phyloP scores from a whole-genome alignment of 2,797 vertebrate species.

The Streptopelia turtur region DNA sequence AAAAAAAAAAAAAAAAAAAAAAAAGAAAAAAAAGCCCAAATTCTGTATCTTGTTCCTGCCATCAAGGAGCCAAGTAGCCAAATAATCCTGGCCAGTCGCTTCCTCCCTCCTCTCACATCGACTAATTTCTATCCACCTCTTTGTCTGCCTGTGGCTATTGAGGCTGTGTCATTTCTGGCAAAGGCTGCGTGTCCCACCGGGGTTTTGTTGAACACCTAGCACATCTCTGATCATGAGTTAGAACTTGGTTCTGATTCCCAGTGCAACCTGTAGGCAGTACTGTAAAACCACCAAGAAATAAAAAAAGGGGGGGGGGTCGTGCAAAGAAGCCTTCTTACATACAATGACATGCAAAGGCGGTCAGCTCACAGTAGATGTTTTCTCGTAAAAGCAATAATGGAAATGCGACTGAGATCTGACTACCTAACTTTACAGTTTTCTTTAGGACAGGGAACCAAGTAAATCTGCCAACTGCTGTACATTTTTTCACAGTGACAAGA shows the following conservation, averaged over 20 bases:
- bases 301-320: background rate
- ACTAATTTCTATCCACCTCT: background rate
- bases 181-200: background rate
- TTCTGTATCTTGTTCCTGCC: background rate
- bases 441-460: slow-evolving; percentile 53
- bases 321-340: background rate
- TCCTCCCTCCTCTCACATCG: background rate
- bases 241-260: background rate
- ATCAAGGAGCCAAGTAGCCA: background rate
- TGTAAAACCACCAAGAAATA: background rate
- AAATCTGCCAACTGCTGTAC: slow-evolving; percentile 67
- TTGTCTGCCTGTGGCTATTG: background rate
- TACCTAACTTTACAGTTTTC: slow-evolving; percentile 40
- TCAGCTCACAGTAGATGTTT: background rate
- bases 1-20: background rate
- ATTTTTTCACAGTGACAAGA: slow-evolving; percentile 71
- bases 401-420: background rate
- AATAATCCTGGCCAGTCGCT: background rate
- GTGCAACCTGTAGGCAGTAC: background rate
- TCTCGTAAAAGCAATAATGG: background rate
- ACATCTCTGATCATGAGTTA: background rate
- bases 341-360: background rate
- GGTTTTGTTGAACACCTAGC: background rate
- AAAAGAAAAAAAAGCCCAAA: background rate
- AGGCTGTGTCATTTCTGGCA: background rate